Conservation (phyloP, 2,113 vertebrate species). For the Oncorhynchus nerka region DNA sequence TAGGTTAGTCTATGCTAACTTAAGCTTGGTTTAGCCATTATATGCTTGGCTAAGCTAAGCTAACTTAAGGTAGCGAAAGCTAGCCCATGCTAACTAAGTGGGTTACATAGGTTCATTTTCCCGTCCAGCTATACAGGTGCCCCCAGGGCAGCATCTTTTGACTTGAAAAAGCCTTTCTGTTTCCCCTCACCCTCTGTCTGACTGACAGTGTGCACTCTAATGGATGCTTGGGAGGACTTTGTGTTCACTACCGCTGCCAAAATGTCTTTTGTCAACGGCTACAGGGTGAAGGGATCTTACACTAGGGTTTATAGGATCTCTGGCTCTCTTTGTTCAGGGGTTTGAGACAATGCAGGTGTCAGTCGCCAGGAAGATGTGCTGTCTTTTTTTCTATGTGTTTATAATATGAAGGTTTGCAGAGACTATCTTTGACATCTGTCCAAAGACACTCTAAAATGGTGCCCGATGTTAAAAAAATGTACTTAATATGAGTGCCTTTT, state of each 20-base stretch:
- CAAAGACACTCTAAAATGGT: conserved; percentile 57
- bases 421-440: conserved; percentile 47
- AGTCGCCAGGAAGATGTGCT: conserved; percentile 22
- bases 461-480: conserved; percentile 2
- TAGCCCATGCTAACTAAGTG: not conserved
- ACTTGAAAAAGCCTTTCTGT: no score
- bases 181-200: no score
- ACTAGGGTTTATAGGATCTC: not conserved
- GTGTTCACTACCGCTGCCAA: not conserved
- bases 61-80: conserved; percentile 7
- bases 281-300: not conserved
- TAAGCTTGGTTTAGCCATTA: conserved; percentile 6
- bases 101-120: conserved; percentile 21
- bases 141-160: conserved; percentile 22
- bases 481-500: conserved; percentile 40
- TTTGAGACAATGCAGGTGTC: conserved; percentile 20
- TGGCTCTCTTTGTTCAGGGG: not conserved
- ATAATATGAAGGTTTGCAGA: not conserved
- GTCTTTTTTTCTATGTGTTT: not conserved
- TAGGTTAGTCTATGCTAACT: conserved; percentile 5
- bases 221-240: not conserved
- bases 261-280: conserved; percentile 9
- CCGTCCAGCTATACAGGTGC: conserved; percentile 28
- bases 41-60: conserved; percentile 13
- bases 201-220: conserved; percentile 20